Conservation (phyloP, 2,888 invertebrate species). For the Palloptera scutellata region DNA sequence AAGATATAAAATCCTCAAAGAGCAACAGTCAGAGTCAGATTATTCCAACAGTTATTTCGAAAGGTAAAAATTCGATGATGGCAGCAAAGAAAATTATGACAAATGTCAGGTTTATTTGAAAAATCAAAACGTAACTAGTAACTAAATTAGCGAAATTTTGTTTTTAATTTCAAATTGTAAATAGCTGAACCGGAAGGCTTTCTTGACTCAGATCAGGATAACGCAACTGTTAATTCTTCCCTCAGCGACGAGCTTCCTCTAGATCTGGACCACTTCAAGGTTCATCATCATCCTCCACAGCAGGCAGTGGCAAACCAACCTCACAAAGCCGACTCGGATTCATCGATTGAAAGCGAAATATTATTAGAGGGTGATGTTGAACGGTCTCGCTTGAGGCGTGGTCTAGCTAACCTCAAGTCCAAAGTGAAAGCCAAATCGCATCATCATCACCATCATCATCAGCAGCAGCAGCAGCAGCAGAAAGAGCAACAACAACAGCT, state of each 20-base stretch:
- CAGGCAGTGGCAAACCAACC: constrained; percentile 19
- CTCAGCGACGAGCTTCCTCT: constrained; percentile 55
- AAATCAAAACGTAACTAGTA: too few species aligned
- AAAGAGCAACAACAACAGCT: constrained; percentile 25
- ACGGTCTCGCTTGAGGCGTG: constrained; percentile 55
- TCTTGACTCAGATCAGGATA: constrained; percentile 59
- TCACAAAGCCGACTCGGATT: constrained; percentile 53
- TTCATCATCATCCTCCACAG: constrained; percentile 40
- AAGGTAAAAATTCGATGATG: constrained; percentile 28
- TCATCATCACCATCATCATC: constrained; percentile 24
- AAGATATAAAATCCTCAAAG: constrained; percentile 64
- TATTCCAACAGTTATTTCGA: constrained; percentile 35
- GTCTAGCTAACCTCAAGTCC: constrained; percentile 57
- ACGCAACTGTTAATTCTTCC: constrained; percentile 51
- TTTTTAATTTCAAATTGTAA: neutral
- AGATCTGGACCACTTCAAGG: constrained; percentile 45
- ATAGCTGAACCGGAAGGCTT: constrained; percentile 41
- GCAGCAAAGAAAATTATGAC: neutral
- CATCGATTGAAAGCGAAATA: constrained; percentile 56
- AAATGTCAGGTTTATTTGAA: too few species aligned
- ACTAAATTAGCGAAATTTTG: too few species aligned
- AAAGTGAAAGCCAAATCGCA: constrained; percentile 55
- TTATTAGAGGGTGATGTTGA: constrained; percentile 51
- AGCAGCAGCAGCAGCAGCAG: constrained; percentile 37
- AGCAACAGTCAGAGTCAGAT: constrained; percentile 37